Evolutionary conservation across 2,888 invertebrate genomes (phyloP).

Genomic region (Stramonita haemastoma): DNA sequence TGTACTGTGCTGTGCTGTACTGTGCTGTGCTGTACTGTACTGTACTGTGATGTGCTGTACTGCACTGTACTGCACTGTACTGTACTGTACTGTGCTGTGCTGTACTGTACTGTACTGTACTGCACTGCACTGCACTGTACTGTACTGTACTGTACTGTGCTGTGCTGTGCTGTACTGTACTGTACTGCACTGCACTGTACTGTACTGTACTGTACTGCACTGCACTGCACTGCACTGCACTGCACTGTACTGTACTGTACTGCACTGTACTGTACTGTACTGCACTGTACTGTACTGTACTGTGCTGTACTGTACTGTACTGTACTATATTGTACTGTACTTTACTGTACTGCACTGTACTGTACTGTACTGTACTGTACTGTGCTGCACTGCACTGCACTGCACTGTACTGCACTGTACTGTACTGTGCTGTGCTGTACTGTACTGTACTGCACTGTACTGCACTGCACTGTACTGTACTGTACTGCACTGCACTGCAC

Average conservation of each 20-base stretch:
- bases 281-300: conserved; percentile 1
- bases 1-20: conserved; percentile 3
- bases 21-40: not conserved
- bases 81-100: conserved; percentile 25
- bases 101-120: conserved; percentile 20
- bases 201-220: not conserved
- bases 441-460: not conserved
- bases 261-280: not conserved
- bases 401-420: not conserved
- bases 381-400: not conserved
- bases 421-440: not conserved
- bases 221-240: not conserved
- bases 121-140: conserved; percentile 23
- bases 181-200: not conserved
- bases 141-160: conserved; percentile 16
- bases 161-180: not conserved
- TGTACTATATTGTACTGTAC: not conserved
- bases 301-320: not conserved
- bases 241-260: conserved; percentile 12
- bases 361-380: conserved; percentile 1
- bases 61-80: conserved; percentile 16
- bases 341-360: too few relatives aligned
- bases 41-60: too few relatives aligned
- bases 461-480: not conserved
- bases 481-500: not conserved